Evolutionary conservation across 2,888 invertebrate species (phyloP).

Genomic region (Rhamphomyia laevipes): DNA sequence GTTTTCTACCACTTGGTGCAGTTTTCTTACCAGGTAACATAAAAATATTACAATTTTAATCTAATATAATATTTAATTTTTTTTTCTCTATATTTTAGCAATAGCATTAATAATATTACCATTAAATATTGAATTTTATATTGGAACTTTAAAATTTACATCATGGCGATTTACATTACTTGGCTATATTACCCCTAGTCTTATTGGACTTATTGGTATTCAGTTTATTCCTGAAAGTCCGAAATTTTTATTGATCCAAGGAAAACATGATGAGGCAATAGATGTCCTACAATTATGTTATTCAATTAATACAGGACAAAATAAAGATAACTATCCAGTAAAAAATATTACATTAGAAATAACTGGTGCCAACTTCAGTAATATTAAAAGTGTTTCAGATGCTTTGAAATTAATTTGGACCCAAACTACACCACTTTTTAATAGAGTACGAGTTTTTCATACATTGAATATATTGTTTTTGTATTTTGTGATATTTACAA

Average conservation of each 20-base stretch:
- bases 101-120: conserved; percentile 60
- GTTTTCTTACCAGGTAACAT: conserved; percentile 43
- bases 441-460: conserved; percentile 21
- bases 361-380: conserved; percentile 25
- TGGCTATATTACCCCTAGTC: conserved; percentile 50
- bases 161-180: conserved; percentile 68
- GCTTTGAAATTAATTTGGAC: conserved; percentile 28
- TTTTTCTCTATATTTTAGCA: conserved; percentile 38
- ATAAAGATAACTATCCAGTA: conserved; percentile 41
- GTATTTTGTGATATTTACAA: conserved; percentile 25
- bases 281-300: conserved; percentile 49
- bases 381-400: conserved; percentile 23
- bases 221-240: conserved; percentile 64
- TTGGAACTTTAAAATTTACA: conserved; percentile 45
- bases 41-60: background rate
- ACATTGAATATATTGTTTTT: conserved; percentile 28
- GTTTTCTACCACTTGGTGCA: conserved; percentile 45
- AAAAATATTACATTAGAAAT: conserved; percentile 23
- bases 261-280: conserved; percentile 47
- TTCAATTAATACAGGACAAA: conserved; percentile 39
- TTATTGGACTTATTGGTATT: conserved; percentile 47
- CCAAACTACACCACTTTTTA: conserved; percentile 30
- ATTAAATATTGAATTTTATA: conserved; percentile 37
- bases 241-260: conserved; percentile 56
- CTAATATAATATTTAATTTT: no score